Conservation (phyloP, 2,113 vertebrate genomes). For the Origma solitaria region DNA sequence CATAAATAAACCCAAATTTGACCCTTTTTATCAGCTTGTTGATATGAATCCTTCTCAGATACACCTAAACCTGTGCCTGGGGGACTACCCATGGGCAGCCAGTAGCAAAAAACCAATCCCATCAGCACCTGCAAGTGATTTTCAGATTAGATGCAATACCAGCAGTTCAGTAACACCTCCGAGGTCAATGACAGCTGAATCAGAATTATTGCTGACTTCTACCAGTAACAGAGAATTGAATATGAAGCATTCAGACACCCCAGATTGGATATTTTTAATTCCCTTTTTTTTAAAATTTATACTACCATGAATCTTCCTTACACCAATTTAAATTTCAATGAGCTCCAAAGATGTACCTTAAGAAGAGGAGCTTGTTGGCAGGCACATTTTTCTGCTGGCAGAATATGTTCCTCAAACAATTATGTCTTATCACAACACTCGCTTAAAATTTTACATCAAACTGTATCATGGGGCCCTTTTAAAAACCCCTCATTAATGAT, state of each 20-base stretch:
- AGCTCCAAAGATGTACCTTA: background rate
- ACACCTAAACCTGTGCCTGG: background rate
- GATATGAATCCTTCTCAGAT: background rate
- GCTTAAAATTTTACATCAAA: background rate
- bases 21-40: background rate
- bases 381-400: background rate
- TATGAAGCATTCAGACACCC: background rate
- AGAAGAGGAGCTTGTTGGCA: background rate
- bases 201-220: background rate
- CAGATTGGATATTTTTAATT: background rate
- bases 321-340: background rate
- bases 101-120: background rate
- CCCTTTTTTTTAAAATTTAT: background rate
- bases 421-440: slow-evolving; percentile 8
- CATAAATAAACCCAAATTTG: background rate
- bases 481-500: slow-evolving; percentile 22
- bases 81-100: background rate
- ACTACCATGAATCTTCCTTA: background rate
- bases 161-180: background rate
- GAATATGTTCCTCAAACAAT: slow-evolving; percentile 19
- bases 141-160: background rate
- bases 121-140: background rate
- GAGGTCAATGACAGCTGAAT: background rate
- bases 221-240: background rate
- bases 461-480: background rate